Evolutionary conservation across 2,888 invertebrate genomes (phyloP).

Genomic region (Nemapogon koenigi): DNA sequence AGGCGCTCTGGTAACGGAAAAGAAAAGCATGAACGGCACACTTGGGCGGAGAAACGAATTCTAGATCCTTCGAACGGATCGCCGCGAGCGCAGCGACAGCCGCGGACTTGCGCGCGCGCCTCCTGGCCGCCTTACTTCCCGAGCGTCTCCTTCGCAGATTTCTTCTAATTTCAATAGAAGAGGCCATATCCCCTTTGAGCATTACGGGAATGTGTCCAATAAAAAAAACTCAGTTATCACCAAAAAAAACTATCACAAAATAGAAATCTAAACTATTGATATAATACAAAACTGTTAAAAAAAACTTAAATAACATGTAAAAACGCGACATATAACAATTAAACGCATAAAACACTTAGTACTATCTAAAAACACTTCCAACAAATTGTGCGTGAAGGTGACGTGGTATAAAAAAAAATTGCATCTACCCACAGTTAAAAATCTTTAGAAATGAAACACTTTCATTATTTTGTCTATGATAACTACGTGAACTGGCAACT

Average conservation of each 20-base stretch:
- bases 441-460: too few relatives aligned
- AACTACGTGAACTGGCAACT: too few relatives aligned
- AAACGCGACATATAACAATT: not conserved
- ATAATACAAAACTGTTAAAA: not conserved
- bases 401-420: too few relatives aligned
- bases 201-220: not conserved
- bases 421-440: too few relatives aligned
- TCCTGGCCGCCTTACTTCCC: slow-evolving; percentile 31
- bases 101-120: slow-evolving; percentile 30
- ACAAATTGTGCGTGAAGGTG: too few relatives aligned
- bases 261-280: not conserved
- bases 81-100: slow-evolving; percentile 18
- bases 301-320: not conserved
- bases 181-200: too few relatives aligned
- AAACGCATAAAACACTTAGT: not conserved
- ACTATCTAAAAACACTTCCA: too few relatives aligned
- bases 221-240: too few relatives aligned
- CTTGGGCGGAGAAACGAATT: slow-evolving; percentile 30
- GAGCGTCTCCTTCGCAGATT: slow-evolving; percentile 23
- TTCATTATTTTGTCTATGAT: too few relatives aligned
- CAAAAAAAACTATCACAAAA: not conserved
- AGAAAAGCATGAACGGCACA: slow-evolving; percentile 52
- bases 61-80: slow-evolving; percentile 15
- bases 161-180: not conserved
- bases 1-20: slow-evolving; percentile 42